Base-by-base conservation (phyloP, 1,140 invertebrate species). In the Drosophila punjabiensis region DNA sequence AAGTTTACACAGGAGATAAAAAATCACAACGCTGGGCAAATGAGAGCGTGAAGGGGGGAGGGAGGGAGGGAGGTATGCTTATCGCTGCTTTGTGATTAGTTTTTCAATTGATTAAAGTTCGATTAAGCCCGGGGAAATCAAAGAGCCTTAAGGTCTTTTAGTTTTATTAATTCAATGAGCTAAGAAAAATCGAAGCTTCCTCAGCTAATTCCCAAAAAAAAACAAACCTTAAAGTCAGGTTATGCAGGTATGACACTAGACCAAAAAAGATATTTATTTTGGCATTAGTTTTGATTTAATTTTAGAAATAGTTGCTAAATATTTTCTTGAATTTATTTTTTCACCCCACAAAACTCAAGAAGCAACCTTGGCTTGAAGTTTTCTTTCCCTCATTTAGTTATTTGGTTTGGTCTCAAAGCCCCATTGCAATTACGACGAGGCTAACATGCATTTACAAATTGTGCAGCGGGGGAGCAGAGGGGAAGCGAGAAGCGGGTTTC, bases 401-500 rank as follows among this genome's bases (percentile, higher is more conserved):
- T 66, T 66, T 62, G 60, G 39, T 24, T 58, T 1, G 18, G 30
- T 71, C 39, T 33, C 47, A 13, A 70, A 45, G 65, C 24, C 50
- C 37, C 50, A 32, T 35, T 52, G 50, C 68, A 71, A 71, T 71
- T 56, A 47, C 20, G 11, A 47, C 20, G 11, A 9, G 2, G 13
- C 30, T n/a, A 48, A 48, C 33, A 68, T 65, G 66, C 66, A 65
- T 50, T 68, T 66, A 16, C 43, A 64, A 68, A 68, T 68, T 50
- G 33, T 56, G 60, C 64, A 39, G 28, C 13, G 30, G 18, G 30
- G 8, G n/a, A 1, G 24, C n/a, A n/a, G 18, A 4, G 30, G 14
- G 18, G 33, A 10, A 13, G 20, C 30, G 10, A 33, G 35, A 30
- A 6, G 13, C 4, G 16, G 28, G 10, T 5, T 47, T 67, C 16